Percentiles rank a stretch among this genome's conserved stretches.
These are phyloP conservation scores for Casuarius casuarius DNA, from an alignment of 2,113 vertebrate species.

Conservation along the genomic window DNA sequence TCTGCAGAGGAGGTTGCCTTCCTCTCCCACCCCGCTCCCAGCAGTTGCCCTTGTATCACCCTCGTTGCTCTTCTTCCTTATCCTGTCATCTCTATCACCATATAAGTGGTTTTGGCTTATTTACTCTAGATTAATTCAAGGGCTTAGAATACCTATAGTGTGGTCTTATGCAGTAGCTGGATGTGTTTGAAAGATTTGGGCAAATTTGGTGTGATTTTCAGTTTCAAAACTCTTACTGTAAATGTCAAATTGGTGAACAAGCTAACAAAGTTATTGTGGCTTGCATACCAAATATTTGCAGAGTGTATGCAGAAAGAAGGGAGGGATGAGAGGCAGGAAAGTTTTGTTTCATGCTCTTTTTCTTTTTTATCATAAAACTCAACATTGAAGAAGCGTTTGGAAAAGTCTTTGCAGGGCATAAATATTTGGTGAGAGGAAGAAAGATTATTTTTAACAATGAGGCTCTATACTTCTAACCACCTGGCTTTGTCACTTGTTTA, in stretches of 20 bases:
- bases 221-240: not conserved
- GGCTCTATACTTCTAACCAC: not conserved
- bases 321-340: not conserved
- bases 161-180: not conserved
- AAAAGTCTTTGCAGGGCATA: not conserved
- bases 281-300: not conserved
- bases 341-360: not conserved
- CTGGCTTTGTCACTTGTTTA: not conserved
- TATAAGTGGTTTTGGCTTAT: not conserved
- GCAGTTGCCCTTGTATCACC: not conserved
- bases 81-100: not conserved
- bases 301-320: not conserved
- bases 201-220: not conserved
- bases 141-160: not conserved
- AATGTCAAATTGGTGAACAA: not conserved
- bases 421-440: not conserved
- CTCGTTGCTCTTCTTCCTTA: not conserved
- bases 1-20: not conserved
- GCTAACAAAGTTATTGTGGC: not conserved
- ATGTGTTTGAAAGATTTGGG: not conserved
- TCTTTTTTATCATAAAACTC: not conserved
- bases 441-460: not conserved
- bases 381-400: not conserved
- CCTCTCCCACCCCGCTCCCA: not conserved
- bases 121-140: not conserved